Percentiles rank a stretch among this genome's conserved stretches.
Conservation (phyloP, 1,140 invertebrate genomes). For the Bombus turneri region DNA sequence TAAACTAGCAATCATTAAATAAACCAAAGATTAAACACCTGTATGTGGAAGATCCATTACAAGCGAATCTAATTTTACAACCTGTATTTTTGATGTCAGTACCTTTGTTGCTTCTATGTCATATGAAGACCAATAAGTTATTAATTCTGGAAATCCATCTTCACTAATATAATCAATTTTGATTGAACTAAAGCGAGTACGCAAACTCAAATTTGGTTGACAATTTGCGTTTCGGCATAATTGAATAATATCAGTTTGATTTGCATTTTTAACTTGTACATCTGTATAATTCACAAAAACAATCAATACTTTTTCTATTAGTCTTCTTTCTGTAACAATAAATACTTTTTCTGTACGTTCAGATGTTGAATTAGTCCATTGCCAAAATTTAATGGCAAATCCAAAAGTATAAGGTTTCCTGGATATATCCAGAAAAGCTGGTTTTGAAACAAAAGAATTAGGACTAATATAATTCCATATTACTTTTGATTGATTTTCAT, state of each 20-base stretch:
- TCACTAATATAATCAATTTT: constrained; percentile 86
- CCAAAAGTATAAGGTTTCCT: constrained; percentile 84
- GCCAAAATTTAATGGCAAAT: constrained; percentile 91
- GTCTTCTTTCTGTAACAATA: constrained; percentile 79
- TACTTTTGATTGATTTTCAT: constrained; percentile 82
- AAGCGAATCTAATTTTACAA: constrained; percentile 76
- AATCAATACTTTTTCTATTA: constrained; percentile 89
- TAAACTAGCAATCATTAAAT: not conserved
- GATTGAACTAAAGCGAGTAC: constrained; percentile 85
- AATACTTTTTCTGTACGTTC: constrained; percentile 49
- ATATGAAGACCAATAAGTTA: constrained; percentile 85
- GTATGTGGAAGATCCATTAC: constrained; percentile 54
- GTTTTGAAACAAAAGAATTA: constrained; percentile 86
- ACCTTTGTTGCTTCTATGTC: constrained; percentile 61
- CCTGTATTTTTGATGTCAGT: constrained; percentile 77
- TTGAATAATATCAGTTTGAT: constrained; percentile 88
- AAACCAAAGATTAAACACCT: constrained; percentile 38
- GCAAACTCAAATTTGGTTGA: constrained; percentile 88
- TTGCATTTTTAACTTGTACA: constrained; percentile 88
- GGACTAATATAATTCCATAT: constrained; percentile 84
- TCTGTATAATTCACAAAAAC: constrained; percentile 89
- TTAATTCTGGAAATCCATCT: constrained; percentile 88
- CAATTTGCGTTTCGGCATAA: constrained; percentile 87
- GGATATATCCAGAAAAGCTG: constrained; percentile 83
- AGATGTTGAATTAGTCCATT: constrained; percentile 83